Percentiles rank a stretch among this genome's conserved stretches.
phyloP scores from a whole-genome alignment of 2,888 invertebrate species.

The Ferrisia virgata region DNA sequence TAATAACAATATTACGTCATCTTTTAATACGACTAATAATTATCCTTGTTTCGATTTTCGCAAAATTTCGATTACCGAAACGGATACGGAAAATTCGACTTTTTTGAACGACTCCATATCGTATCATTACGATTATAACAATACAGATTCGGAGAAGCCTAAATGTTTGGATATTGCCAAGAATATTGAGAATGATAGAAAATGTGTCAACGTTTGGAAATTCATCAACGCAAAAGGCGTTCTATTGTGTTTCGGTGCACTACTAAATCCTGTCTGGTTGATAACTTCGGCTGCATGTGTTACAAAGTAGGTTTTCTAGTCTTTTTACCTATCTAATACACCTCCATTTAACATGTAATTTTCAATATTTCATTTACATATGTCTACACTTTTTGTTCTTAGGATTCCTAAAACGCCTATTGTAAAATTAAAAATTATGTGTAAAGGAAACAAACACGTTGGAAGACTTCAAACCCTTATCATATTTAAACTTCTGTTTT shows the following conservation, averaged over 20 bases:
- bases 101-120: no score
- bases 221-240: slow-evolving; percentile 47
- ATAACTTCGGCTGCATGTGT: slow-evolving; percentile 51
- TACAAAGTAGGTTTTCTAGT: slow-evolving; percentile 48
- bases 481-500: no score
- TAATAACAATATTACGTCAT: not conserved
- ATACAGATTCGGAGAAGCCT: not conserved
- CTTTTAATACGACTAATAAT: not conserved
- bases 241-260: slow-evolving; percentile 50
- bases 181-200: not conserved
- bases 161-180: slow-evolving; percentile 15
- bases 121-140: not conserved
- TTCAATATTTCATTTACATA: no score
- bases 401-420: no score
- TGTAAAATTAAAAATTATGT: no score
- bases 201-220: slow-evolving; percentile 49
- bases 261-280: slow-evolving; percentile 50
- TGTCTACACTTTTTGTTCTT: no score
- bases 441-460: no score
- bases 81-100: not conserved
- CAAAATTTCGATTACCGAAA: not conserved
- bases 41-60: not conserved
- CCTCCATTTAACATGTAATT: no score
- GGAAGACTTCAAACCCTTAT: no score
- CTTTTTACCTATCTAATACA: not conserved